Evolutionary conservation across 2,113 vertebrate genomes (phyloP).

Genomic region (Rhabdomys dilectus): DNA sequence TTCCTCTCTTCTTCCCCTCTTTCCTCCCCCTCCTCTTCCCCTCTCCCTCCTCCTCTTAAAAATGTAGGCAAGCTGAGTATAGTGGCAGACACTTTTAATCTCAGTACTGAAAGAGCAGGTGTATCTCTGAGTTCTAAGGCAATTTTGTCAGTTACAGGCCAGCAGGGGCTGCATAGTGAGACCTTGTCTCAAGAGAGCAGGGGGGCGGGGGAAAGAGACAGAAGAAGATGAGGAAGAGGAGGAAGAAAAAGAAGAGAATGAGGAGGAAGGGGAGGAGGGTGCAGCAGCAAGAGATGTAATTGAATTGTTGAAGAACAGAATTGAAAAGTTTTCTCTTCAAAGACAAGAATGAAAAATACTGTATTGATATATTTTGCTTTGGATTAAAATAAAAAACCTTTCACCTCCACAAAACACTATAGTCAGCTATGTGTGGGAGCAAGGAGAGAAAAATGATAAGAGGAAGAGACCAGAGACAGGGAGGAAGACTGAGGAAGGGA

Average conservation of each 20-base stretch:
- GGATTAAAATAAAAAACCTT: neutral
- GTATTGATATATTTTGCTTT: neutral
- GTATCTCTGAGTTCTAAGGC: neutral
- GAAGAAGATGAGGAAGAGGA: neutral
- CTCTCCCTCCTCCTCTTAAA: neutral
- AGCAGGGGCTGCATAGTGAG: neutral
- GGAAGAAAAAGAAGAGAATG: neutral
- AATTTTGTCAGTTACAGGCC: neutral
- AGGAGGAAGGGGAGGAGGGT: neutral
- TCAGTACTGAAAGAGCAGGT: neutral
- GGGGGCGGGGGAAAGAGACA: too few species aligned
- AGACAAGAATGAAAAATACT: neutral
- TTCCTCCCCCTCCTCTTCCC: neutral
- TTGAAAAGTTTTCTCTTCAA: neutral
- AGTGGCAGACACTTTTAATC: neutral
- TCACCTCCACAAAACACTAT: neutral
- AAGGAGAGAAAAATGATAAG: too few species aligned
- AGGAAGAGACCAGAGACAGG: neutral
- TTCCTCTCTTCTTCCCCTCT: neutral
- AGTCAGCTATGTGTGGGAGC: neutral
- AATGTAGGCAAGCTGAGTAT: too few species aligned
- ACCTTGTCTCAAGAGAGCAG: neutral
- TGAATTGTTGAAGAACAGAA: neutral
- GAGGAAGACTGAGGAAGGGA: neutral
- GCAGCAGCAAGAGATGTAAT: neutral